Base-by-base conservation (phyloP, 2,113 vertebrate species). In the Panthera leo region DNA sequence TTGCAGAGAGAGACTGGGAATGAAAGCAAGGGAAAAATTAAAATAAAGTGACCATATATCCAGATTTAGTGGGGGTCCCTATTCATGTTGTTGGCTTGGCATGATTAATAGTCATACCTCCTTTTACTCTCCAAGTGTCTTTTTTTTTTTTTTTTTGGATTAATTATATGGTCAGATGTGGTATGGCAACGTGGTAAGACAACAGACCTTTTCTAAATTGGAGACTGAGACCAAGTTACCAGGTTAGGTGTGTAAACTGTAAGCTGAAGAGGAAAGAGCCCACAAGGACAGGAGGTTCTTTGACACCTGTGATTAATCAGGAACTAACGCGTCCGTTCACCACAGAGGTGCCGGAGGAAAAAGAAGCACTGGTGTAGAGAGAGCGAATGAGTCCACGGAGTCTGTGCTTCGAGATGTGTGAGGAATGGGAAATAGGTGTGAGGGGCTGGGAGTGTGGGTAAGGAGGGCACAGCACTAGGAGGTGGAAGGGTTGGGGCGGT, bases 401-500 rank as follows among this genome's bases (percentile, higher is more conserved):
- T 65, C 65, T 75, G 21, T 7, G 15, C 29, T 88, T 75, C 65
- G 29, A 55, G 42, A 29, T 31, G 8, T 65, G n/a, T 39, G 31
- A 67, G 29, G 48, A 31, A 78, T 78, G 31, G 34, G 61, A 83
- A 29, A 21, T 14, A 23, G 14, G 23, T 39, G 31, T 3, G 14
- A 15, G 25, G 31, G 45, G 34, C 42, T 15, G 14, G 11, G 9
- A 1, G 18, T 31, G 0, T 31, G 2, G 3, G 51, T 19, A 10
- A 19, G 73, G 15, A 95, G 13, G 15, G 39, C 85, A 73, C 31
- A 51, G 36, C 3, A 0, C n/a, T 31, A 25, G 93, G 5, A 76
- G 51, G 39, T 95, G 76, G 73, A 87, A 93, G 63, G 79, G 96
- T 53, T 27, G 31, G 27, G n/a, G n/a, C 68, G 36, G 45, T 45